These are phyloP conservation scores for Himalopsyche tibetana DNA, from an alignment of 2,888 invertebrate species.

Conservation along the genomic window DNA sequence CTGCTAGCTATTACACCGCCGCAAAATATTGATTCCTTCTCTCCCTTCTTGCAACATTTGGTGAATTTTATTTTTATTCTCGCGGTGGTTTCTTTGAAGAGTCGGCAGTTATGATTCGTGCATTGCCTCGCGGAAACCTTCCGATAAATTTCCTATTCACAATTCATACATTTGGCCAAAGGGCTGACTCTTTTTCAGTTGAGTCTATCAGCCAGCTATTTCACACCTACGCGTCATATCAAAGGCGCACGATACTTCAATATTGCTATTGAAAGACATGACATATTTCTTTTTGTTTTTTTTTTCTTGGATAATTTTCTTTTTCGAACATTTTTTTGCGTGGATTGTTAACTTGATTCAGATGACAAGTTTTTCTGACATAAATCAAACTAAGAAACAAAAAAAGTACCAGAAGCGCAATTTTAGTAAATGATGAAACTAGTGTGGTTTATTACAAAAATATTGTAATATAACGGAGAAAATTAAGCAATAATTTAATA, in stretches of 20 bases:
- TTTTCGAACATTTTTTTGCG: neutral
- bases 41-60: slow-evolving; percentile 13
- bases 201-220: slow-evolving; percentile 3
- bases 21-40: slow-evolving; percentile 1
- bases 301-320: neutral
- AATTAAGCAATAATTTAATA: too few relatives aligned
- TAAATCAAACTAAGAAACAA: too few relatives aligned
- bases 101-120: slow-evolving; percentile 22
- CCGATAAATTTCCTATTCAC: slow-evolving; percentile 19
- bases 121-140: slow-evolving; percentile 27
- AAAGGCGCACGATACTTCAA: neutral
- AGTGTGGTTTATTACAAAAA: too few relatives aligned
- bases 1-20: neutral
- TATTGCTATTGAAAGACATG: neutral
- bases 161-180: slow-evolving; percentile 22
- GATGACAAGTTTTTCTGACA: too few relatives aligned
- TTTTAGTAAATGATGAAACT: too few relatives aligned
- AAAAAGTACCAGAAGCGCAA: too few relatives aligned
- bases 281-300: neutral
- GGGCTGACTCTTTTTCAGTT: slow-evolving; percentile 18
- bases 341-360: neutral
- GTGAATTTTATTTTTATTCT: slow-evolving; percentile 19
- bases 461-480: too few relatives aligned
- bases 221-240: slow-evolving; percentile 1
- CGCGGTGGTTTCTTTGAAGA: slow-evolving; percentile 13